A percentile compares a stretch with the other conserved stretches of the same genome.
phyloP scores from a whole-genome alignment of 2,888 invertebrate genomes.

The Pristionchus fissidentatus region DNA sequence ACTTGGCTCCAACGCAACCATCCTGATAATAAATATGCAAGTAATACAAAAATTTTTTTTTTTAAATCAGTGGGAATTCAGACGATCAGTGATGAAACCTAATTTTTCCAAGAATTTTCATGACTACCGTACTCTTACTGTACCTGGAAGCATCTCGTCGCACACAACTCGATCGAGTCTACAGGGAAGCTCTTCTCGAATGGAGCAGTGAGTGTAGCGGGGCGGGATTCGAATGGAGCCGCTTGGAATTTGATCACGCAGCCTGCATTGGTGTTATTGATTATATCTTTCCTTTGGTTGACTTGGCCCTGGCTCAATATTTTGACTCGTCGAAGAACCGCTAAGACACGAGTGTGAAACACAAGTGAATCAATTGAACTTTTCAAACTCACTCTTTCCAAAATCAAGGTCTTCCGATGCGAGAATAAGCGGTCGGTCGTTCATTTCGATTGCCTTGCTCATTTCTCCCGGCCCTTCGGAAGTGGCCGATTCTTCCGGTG shows the following conservation, averaged over 20 bases:
- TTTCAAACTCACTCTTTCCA: slow-evolving; percentile 29
- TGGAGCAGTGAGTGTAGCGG: slow-evolving; percentile 63
- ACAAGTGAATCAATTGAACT: background rate
- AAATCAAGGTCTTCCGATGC: slow-evolving; percentile 39
- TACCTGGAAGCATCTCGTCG: slow-evolving; percentile 70
- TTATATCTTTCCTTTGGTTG: too few species aligned
- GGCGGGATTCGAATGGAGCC: slow-evolving; percentile 60
- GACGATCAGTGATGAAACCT: background rate
- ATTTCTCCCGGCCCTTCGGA: slow-evolving; percentile 41
- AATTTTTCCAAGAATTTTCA: background rate
- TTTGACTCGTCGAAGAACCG: too few species aligned
- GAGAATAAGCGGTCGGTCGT: slow-evolving; percentile 35
- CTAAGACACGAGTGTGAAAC: background rate
- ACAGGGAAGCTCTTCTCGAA: slow-evolving; percentile 65
- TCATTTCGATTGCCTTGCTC: background rate
- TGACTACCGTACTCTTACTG: background rate
- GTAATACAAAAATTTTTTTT: background rate
- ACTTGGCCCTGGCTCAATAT: too few species aligned
- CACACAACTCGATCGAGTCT: slow-evolving; percentile 67
- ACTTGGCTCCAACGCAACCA: slow-evolving; percentile 59
- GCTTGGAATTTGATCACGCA: slow-evolving; percentile 72
- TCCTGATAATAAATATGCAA: slow-evolving; percentile 56
- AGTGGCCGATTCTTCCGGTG: slow-evolving; percentile 6
- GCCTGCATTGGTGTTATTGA: slow-evolving; percentile 51
- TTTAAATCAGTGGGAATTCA: background rate